Evolutionary conservation across 2,113 vertebrate genomes (phyloP), one percentile per base, ranked within the genome.

Genomic region (Oceanodroma tethys): DNA sequence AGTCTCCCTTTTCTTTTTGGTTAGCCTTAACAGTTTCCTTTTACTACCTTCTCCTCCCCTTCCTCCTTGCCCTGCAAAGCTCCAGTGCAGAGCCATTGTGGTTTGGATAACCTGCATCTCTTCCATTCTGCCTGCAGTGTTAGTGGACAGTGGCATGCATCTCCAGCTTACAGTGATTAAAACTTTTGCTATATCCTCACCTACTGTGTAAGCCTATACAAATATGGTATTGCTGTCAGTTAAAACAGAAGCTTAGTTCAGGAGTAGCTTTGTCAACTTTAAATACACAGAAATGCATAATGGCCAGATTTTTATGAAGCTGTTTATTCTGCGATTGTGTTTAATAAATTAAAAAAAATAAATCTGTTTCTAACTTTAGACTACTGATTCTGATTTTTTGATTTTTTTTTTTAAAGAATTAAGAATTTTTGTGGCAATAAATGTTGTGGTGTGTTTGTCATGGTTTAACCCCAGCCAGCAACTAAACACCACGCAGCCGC

Each of bases 191-290:
- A 2, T 86, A 18, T 25, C 21, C 38, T 81, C 20, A 48, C 42
- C 12, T 72, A 3, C 27, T 53, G 11, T 36, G 32, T 48, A 45
- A 82, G 56, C 59, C 53, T 48, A 6, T n/a, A 52, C 17, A 91
- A 55, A 58, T 70, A 7, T 0, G 3, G 34, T 63, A 25, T 55
- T 0, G 3, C 14, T 20, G 5, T 55, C 53, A 52, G 25, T 56
- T 90, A 60, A 73, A 81, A 58, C 16, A 74, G 53, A 20, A 76
- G 15, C 23, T 86, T 74, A 58, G 68, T 82, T 91, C 67, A 75
- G 38, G 45, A 79, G 38, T 16, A 34, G 14, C n/a, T 88, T 92
- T 73, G 26, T 67, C 0, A 1, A 29, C 25, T 66, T 70, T 8
- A 79, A 67, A 52, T 82, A 36, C 12, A 32, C 23, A 81, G 20